Evolutionary conservation across 2,888 invertebrate genomes (phyloP), one percentile per base, ranked within the genome.

Genomic region (Caenorhabditis drosophilae): DNA sequence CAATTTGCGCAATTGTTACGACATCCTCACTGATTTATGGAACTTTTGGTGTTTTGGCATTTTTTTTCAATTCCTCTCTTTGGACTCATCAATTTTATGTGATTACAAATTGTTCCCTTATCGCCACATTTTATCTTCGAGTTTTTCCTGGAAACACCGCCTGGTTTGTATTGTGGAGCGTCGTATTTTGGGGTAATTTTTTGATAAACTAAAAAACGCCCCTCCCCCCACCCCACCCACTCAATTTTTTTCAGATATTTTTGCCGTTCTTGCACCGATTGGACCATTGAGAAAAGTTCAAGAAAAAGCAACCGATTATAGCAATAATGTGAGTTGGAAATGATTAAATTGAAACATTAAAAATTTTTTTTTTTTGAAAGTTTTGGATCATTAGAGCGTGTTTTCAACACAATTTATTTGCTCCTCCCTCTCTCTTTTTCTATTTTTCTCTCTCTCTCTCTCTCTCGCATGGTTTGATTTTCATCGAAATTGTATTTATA

Each of bases 191-290:
- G 78, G 77, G 73, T 73, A n/a, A 25, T 40, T 51, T 54, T 16
- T 25, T 27, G 45, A 36, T 36, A 25, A 31, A 27, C 9, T n/a
- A 22, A 31, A 4, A 26, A 12, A n/a, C n/a, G n/a, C n/a, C n/a
- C n/a, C n/a, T n/a, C n/a, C n/a, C n/a, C n/a, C n/a, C n/a, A n/a
- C n/a, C n/a, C n/a, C 25, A 15, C 15, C 42, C 18, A 22, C 11
- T 27, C 1, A 0, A 7, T 16, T 15, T 3, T 23, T 66, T 71
- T 20, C 53, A 75, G 77, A 78, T 35, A 36, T 73, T 2, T 79
- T 78, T 46, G 78, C 79, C 9, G 79, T 79, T 12, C 42, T 77
- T 18, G 63, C 77, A 2, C 75, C 77, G 4, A 58, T 70, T 36
- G 79, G 79, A 0, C 79, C 79, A 2, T 56, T 79, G 46, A 66